Evolutionary conservation across 1,140 invertebrate species (phyloP), one percentile per base, ranked within the genome.

Genomic region (Neodiprion pinetum): DNA sequence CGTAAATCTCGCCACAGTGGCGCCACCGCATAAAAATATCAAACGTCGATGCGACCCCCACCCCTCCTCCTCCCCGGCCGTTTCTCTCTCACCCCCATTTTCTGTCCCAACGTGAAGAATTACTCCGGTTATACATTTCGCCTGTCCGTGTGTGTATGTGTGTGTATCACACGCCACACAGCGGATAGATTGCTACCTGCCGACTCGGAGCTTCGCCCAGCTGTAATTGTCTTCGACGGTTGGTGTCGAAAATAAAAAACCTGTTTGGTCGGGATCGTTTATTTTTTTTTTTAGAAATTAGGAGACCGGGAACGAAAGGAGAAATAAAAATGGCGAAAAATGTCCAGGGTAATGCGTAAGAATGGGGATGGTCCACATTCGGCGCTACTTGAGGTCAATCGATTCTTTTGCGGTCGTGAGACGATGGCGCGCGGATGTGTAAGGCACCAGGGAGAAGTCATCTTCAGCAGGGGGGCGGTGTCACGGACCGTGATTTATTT

Each of bases 21-120:
- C 87, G 88, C 88, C 86, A 89, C 87, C 87, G 86, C 83, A 84
- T 84, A 84, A 84, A 84, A 89, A 89, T 89, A 88, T 89, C 88
- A 88, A 89, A 89, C 86, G 87, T 88, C 88, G 87, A 89, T 89
- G 87, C 80, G 77, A 83, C 76, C 81, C 81, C 82, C 83, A 81
- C 82, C n/a, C n/a, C 47, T 75, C 65, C 12, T 40, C 65, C 68
- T 9, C 65, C n/a, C 40, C 28, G 1, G 23, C 66, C 5, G 47
- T 40, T 47, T 70, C 66, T 68, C 50, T 12, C 61, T 73, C 48
- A 12, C 23, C 21, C 17, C 40, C 67, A 69, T 21, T 69, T 23
- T 21, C 67, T 47, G 67, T 69, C 67, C 67, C 67, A 69, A 23
- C 53, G 53, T 61, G 53, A 61, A 12, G 53, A 61, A 61, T 61